Evolutionary conservation across 2,888 invertebrate genomes (phyloP), one percentile per base, ranked within the genome.

Genomic region (Drosophila infuscata): DNA sequence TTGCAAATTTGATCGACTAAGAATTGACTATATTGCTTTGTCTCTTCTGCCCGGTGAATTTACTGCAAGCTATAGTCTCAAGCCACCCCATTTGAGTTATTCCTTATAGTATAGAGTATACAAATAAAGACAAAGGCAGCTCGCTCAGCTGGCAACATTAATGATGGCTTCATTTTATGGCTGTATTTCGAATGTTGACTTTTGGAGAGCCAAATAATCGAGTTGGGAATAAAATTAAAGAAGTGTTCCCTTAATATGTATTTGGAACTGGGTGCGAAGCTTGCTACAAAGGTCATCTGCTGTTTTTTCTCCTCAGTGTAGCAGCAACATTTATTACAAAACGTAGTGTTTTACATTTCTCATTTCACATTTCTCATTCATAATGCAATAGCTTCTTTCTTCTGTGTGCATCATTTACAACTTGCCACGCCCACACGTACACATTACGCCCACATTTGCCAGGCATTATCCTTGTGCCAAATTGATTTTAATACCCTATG

Each of bases 391-490:
- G 64, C 17, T 35, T 54, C 17, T 25, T 36, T 38, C 29, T 49
- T 56, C 52, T 70, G 67, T 80, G 61, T 61, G 66, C 76, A 67
- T 70, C 58, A 70, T 64, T 74, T 67, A 61, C 74, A 65, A 48
- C 32, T 20, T 41, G 41, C 59, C 53, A 62, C 68, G 4, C 54
- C 33, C 69, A 32, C 63, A 8, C 60, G 11, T 33, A 25, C 54
- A 57, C 29, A 54, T 53, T 54, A 57, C 60, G 43, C 48, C 46
- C 59, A 65, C 65, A 78, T 70, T 69, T 73, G 35, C 62, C 32
- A 68, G 70, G 69, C 49, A 57, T 76, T 89, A 84, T 85, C 84
- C 84, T 85, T 85, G 85, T 73, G 70, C 85, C 85, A 88, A 82
- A 89, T 85, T 88, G 85, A 85, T 89, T 89, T 75, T 66, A 41